Evolutionary conservation across 2,888 invertebrate species (phyloP), one percentile per base, ranked within the genome.

Genomic region (Acrocera orbiculus): DNA sequence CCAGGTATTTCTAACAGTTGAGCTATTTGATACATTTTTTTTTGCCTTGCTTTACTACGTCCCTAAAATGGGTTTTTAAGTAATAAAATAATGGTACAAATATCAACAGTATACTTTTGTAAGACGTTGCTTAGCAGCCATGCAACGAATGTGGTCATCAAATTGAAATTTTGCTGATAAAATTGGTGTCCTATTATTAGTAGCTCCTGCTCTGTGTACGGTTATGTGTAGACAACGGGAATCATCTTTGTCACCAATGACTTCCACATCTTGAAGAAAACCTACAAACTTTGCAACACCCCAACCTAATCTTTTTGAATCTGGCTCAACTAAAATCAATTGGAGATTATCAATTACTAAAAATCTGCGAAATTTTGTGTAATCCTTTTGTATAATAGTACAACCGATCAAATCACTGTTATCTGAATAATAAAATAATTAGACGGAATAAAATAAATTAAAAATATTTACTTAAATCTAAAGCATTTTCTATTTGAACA

Each of bases 341-440:
- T 98, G 98, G 31, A 90, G 70, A 14, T 81, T 73, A 56, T 96
- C 96, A 27, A 96, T 95, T 0, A 96, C 96, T 31, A 98, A 64
- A 58, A 98, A 98, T n/a, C 95, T 66, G 26, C 90, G 72, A 43
- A 82, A 81, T 63, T 86, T 87, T 19, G 77, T 76, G 17, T 82
- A 81, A 47, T 95, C 92, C 53, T 86, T 85, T 49, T 76, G 76
- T 16, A 89, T 73, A 23, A 96, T 86, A 13, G 89, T 90, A 54
- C 96, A 98, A 2, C 92, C 89, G 51, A 96, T 89, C 39, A 98
- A 67, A 63, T 98, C 96, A 44, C 93, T 92, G 58, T 96, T 95
- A 62, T 92, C 95, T 96, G 64, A 6, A 66, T 65, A 42, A 44
- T n/a, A n/a, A 19, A 19, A 19, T 31, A 25, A 16, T 23, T 10